Percentiles rank a stretch among this genome's conserved stretches.
Evolutionary conservation across 2,113 vertebrate species (phyloP).

Genomic region (Patagioenas fasciata): DNA sequence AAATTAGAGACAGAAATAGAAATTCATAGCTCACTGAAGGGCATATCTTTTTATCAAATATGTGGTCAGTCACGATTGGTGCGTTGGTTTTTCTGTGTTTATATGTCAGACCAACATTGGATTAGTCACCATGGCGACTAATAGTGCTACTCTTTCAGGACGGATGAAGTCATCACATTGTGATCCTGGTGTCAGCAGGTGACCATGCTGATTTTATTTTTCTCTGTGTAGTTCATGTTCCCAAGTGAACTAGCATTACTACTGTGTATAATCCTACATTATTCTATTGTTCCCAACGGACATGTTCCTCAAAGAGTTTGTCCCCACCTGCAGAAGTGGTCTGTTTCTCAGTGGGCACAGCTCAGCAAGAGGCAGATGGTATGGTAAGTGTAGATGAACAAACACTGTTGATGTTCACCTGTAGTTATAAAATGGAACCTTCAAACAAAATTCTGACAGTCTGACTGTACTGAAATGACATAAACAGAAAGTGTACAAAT

Average conservation of each 20-base stretch:
- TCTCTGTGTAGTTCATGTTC: not conserved
- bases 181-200: not conserved
- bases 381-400: not conserved
- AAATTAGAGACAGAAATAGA: not conserved
- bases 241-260: not conserved
- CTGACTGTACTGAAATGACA: not conserved
- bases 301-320: not conserved
- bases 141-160: not conserved
- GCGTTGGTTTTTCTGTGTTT: not conserved
- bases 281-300: not conserved
- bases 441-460: accelerated
- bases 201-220: not conserved
- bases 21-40: not conserved
- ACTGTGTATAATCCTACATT: not conserved
- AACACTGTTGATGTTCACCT: not conserved
- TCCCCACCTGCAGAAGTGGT: not conserved
- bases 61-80: not conserved
- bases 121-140: conserved; percentile 31
- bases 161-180: not conserved
- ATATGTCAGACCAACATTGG: not conserved
- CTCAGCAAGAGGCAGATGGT: not conserved
- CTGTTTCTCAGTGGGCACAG: not conserved
- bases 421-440: not conserved
- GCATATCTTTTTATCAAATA: not conserved
- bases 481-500: not conserved